Base-by-base conservation (phyloP, 2,113 vertebrate species). In the Phalacrocorax aristotelis region DNA sequence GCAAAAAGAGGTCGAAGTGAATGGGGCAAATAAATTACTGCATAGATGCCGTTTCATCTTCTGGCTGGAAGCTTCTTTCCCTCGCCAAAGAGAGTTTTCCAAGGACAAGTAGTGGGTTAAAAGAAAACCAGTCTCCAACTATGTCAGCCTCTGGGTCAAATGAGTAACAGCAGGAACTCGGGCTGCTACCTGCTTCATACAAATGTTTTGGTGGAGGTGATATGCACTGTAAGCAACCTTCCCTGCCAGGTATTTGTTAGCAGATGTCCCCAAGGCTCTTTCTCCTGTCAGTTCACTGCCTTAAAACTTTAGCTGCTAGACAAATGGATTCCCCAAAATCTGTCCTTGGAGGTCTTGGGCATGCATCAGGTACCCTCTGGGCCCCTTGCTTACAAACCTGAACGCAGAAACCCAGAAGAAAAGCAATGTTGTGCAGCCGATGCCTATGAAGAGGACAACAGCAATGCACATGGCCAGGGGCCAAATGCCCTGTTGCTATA, bases 381-480 rank as follows among this genome's bases (percentile, higher is more conserved):
- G 20, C 20, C 16, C 25, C 21, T 40, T 30, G 7, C 30, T 71
- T 36, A n/a, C 54, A 58, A 81, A n/a, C 9, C 6, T 27, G 60
- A 81, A 57, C 16, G 29, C 44, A 96, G 81, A 87, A 92, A 79
- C 10, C 16, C 32, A 32, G 52, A 62, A 32, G n/a, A 83, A 90
- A 79, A 75, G 4, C 19, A 13, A 4, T 4, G 7, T 9, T 79
- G 23, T 58, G 62, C 19, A 61, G 15, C 34, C 70, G 46, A 1
- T 21, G 38, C 22, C 79, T 62, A 25, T 11, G 3, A 14, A 54
- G 66, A 38, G 22, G 72, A 55, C 42, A 71, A 16, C 11, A 58
- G 34, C 16, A 25, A 16, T 5, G 46, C 27, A 6, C 3, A 1
- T 1, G 3, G 18, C 48, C 32, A 30, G n/a, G 21, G 64, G 21